Evolutionary conservation across 2,797 vertebrate species (phyloP).

Genomic region (Ataeniobius toweri): DNA sequence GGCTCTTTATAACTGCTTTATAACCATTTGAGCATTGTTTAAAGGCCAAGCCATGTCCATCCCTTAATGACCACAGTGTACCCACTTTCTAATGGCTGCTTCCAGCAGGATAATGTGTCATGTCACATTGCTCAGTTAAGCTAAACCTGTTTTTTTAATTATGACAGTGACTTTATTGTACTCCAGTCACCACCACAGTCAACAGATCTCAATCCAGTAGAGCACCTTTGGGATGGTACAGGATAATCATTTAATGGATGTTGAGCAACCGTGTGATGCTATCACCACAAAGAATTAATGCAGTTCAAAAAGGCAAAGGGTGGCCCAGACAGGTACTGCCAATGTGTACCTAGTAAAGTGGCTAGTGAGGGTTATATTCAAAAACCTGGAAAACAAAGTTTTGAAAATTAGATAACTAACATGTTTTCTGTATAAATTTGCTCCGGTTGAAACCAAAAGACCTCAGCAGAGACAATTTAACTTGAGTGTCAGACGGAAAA

Average conservation of each 20-base stretch:
- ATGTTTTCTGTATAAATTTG: not conserved
- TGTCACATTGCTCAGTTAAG: not conserved
- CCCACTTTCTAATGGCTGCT: not conserved
- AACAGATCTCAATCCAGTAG: not conserved
- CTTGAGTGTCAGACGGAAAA: slow-evolving; percentile 10
- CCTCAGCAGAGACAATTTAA: slow-evolving; percentile 35
- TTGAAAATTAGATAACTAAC: not conserved
- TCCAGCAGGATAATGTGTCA: not conserved
- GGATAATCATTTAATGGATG: not conserved
- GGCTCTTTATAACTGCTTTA: too few species aligned
- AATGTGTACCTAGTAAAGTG: not conserved
- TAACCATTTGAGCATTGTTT: not conserved
- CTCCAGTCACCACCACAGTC: not conserved
- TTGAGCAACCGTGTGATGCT: not conserved
- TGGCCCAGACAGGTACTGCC: not conserved
- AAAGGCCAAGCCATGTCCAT: not conserved
- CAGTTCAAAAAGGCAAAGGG: not conserved
- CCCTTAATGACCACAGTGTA: not conserved
- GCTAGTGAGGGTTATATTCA: not conserved
- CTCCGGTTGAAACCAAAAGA: slow-evolving; percentile 5
- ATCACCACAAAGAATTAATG: not conserved
- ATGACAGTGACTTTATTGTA: not conserved
- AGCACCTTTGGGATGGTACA: not conserved
- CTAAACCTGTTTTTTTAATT: not conserved
- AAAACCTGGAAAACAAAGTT: not conserved